Evolutionary conservation across 2,797 vertebrate genomes (phyloP).

Genomic region (Distichodus sexfasciatus): DNA sequence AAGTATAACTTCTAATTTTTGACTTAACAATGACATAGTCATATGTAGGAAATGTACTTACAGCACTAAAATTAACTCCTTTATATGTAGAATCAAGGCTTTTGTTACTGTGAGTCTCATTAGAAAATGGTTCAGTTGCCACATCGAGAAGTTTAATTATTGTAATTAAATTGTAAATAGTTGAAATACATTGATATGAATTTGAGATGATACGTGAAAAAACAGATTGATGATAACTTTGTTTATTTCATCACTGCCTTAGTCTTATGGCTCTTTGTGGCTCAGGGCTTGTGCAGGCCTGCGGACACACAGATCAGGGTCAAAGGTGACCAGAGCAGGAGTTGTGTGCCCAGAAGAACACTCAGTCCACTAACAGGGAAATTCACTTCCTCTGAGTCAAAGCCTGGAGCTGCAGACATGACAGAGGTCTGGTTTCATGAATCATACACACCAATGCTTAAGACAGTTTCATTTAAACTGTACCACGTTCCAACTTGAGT

Average conservation of each 20-base stretch:
- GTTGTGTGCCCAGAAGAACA: slow-evolving; percentile 17
- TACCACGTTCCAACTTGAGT: no score
- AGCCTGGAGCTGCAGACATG: slow-evolving; percentile 20
- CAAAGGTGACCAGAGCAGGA: slow-evolving; percentile 22
- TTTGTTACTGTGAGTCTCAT: no score
- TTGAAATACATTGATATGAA: no score
- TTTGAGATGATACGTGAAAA: no score
- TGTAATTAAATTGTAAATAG: no score
- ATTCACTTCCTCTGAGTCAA: slow-evolving; percentile 9
- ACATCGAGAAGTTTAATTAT: no score
- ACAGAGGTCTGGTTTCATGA: not conserved
- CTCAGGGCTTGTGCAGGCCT: slow-evolving; percentile 24
- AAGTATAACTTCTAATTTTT: slow-evolving; percentile 47
- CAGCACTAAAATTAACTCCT: no score
- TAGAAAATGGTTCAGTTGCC: no score
- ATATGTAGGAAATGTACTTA: no score
- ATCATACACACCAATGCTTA: not conserved
- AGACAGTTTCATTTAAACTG: no score
- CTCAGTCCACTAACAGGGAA: not conserved
- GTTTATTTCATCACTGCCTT: not conserved
- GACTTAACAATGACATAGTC: not conserved
- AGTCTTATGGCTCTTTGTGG: not conserved
- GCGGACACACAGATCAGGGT: slow-evolving; percentile 24
- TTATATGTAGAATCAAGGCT: no score
- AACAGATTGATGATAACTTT: no score